Base-by-base conservation (phyloP, 2,113 vertebrate species). In the Semicossyphus pulcher region DNA sequence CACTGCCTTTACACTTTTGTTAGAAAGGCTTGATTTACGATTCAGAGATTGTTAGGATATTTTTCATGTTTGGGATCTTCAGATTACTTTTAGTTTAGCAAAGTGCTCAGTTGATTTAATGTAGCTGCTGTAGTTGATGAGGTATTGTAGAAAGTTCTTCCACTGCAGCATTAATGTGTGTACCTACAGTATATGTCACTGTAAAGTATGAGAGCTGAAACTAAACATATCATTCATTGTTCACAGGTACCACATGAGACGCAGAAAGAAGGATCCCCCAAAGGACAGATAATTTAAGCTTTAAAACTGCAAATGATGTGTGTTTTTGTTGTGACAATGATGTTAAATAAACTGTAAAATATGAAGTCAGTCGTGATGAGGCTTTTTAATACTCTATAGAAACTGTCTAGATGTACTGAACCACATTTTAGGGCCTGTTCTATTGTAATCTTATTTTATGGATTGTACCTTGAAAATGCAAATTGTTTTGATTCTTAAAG, bases 171-270 rank as follows among this genome's bases (percentile, higher is more conserved):
- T 25, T 12, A 14, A 26, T 1, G 7, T 37, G 4, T 41, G 9
- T 36, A 5, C 4, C 4, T 36, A n/a, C 5, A n/a, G n/a, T n/a
- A n/a, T n/a, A n/a, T n/a, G n/a, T n/a, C n/a, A n/a, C n/a, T n/a
- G n/a, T n/a, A n/a, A n/a, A n/a, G n/a, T n/a, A n/a, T n/a, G n/a
- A n/a, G n/a, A n/a, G n/a, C n/a, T n/a, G n/a, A n/a, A n/a, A n/a
- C n/a, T n/a, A n/a, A n/a, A n/a, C n/a, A n/a, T n/a, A n/a, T 62
- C 9, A 80, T 83, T 86, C 59, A 10, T 47, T 53, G 11, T 57
- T 56, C 44, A 36, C 85, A 95, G 94, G 42, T 90, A 90, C 63
- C 90, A 58, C 81, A 83, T 3, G 53, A 87, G 90, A 44, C 90
- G 91, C 62, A 87, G 25, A 15, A 91, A 91, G 8, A 87, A 67